Evolutionary conservation across 2,888 invertebrate species (phyloP).

Genomic region (Mythimna vitellina): DNA sequence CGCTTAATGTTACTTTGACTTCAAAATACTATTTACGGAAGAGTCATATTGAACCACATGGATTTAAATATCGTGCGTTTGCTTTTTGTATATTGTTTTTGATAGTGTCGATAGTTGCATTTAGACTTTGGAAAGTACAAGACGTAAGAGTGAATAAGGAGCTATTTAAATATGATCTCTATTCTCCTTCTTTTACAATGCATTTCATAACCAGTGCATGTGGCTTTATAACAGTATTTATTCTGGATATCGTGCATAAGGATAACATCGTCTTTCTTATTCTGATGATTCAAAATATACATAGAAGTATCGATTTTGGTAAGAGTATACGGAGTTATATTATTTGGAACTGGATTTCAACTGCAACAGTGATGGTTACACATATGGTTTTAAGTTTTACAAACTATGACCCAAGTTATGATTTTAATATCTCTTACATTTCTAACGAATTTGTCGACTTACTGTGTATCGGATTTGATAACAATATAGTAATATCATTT

Average conservation of each 20-base stretch:
- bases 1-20: slow-evolving; percentile 5
- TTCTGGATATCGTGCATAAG: neutral
- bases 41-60: neutral
- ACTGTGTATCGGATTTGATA: neutral
- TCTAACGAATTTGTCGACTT: neutral
- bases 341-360: neutral
- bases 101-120: neutral
- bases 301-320: neutral
- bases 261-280: neutral
- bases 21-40: slow-evolving; percentile 15
- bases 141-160: neutral
- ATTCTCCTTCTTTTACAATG: neutral
- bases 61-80: slow-evolving; percentile 5
- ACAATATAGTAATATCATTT: slow-evolving; percentile 1
- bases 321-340: neutral
- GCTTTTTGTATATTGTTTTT: slow-evolving; percentile 14
- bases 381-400: neutral
- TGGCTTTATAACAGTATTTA: neutral
- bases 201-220: neutral
- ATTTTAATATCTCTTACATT: neutral
- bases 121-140: neutral
- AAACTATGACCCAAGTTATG: neutral
- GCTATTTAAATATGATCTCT: slow-evolving; percentile 12
- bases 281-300: neutral
- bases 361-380: neutral